Evolutionary conservation across 2,797 vertebrate genomes (phyloP), one percentile per base, ranked within the genome.

Genomic region (Acipenser ruthenus): DNA sequence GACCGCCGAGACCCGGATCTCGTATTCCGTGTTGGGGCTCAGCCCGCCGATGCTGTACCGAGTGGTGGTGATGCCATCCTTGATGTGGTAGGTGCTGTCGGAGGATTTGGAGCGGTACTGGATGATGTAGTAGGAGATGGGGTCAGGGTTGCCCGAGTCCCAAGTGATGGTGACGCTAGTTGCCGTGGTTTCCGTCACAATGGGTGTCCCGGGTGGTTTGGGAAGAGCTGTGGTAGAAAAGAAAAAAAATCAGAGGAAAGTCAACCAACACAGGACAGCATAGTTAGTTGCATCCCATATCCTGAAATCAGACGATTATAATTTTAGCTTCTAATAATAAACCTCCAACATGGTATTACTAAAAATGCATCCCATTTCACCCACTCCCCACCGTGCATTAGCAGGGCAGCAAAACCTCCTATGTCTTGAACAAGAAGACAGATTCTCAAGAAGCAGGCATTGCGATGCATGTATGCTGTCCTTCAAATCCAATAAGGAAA

Each of bases 81-180:
- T 92, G 8, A 94, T 96, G 84, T 99, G 96, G 6, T 93, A 99
- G 0, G 96, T 96, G 71, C 94, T 96, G 0, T 99, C 96, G 47
- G 95, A 92, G 71, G 93, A 93, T 82, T 97, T 98, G 7, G 94
- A 94, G 8, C 91, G 93, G 75, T 99, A 99, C 66, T 99, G 95
- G 63, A 99, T 99, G 66, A 96, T 94, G 60, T 99, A 99, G 79
- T 96, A 93, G 53, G 93, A 92, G 70, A 99, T 95, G 0, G 96
- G 96, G 77, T 99, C 97, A 0, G 97, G 96, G 67, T 99, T 99
- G 69, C 96, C 96, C 0, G 96, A 97, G 82, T 99, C 97, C 97
- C 97, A 99, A 8, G 97, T 99, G 82, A 99, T 93, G 73, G 97
- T 99, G 78, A 99, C 94, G 72, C 97, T 99, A 51, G 96, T 99